phyloP scores from a whole-genome alignment of 2,113 vertebrate genomes.

The Ctenomys sociabilis region DNA sequence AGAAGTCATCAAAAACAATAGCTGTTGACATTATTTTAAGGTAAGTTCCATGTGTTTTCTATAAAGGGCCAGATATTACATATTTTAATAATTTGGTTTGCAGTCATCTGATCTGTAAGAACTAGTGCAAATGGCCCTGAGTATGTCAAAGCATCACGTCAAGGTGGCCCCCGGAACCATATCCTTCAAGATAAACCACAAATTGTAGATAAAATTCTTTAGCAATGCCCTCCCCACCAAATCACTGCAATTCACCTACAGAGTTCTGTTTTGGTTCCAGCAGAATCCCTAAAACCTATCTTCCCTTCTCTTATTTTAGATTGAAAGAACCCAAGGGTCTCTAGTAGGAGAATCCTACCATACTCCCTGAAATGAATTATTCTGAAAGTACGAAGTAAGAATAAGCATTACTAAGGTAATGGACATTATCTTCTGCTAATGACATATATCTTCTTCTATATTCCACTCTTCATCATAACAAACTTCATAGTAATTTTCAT shows the following conservation, averaged over 20 bases:
- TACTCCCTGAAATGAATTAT: background rate
- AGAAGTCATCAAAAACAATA: background rate
- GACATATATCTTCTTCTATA: background rate
- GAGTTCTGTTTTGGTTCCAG: background rate
- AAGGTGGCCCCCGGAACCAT: background rate
- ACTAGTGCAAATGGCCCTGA: background rate
- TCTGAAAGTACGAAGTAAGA: slow-evolving; percentile 48
- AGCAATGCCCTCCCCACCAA: background rate
- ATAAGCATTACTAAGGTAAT: background rate
- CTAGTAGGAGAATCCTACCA: background rate
- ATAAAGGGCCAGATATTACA: background rate
- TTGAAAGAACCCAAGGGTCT: background rate
- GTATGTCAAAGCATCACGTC: background rate
- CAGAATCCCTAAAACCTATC: background rate
- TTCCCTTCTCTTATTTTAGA: background rate
- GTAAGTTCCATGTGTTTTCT: background rate
- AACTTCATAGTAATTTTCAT: background rate
- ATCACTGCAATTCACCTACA: background rate
- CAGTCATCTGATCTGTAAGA: background rate
- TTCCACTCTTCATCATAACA: background rate
- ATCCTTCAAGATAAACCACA: background rate
- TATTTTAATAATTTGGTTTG: background rate
- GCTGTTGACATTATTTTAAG: background rate
- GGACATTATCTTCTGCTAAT: no score
- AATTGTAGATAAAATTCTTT: background rate